These are phyloP conservation scores for Hyposmocoma kahamanoa DNA, from an alignment of 1,140 invertebrate genomes.

Conservation along the genomic window DNA sequence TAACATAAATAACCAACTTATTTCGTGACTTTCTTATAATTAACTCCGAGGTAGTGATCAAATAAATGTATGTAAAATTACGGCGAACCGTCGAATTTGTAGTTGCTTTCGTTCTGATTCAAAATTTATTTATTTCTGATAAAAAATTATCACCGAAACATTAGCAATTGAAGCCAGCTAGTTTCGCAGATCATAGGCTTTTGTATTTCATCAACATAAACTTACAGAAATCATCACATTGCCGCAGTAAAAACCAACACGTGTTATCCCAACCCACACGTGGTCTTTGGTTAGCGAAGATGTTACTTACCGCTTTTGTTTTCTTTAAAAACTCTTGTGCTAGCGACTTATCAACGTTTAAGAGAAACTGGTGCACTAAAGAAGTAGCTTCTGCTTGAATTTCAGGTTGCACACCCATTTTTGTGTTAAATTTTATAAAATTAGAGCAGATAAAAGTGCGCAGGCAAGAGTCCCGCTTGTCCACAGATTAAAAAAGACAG, in stretches of 20 bases:
- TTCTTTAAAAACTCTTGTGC: slow-evolving; percentile 45
- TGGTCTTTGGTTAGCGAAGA: slow-evolving; percentile 23
- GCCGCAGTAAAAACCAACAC: slow-evolving; percentile 28
- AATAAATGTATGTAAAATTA: too few relatives aligned
- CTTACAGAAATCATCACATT: slow-evolving; percentile 11
- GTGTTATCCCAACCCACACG: slow-evolving; percentile 38
- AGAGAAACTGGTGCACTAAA: slow-evolving; percentile 41
- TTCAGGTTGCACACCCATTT: slow-evolving; percentile 37
- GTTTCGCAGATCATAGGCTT: background rate
- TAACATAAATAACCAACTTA: too few relatives aligned
- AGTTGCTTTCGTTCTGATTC: too few relatives aligned
- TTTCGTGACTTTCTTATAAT: too few relatives aligned
- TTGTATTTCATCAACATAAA: slow-evolving; percentile 1
- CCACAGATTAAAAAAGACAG: too few relatives aligned
- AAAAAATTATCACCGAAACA: too few relatives aligned
- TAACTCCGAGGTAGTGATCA: too few relatives aligned
- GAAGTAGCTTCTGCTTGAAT: slow-evolving; percentile 31
- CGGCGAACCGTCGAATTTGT: too few relatives aligned
- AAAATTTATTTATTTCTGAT: too few relatives aligned
- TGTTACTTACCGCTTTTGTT: slow-evolving; percentile 55
- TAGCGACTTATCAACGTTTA: slow-evolving; percentile 41
- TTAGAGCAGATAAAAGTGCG: too few relatives aligned
- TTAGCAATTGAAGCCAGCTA: too few relatives aligned
- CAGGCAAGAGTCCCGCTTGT: too few relatives aligned
- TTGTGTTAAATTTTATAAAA: background rate